Conservation (phyloP, 2,888 invertebrate species). For the Cheilosia urbana region DNA sequence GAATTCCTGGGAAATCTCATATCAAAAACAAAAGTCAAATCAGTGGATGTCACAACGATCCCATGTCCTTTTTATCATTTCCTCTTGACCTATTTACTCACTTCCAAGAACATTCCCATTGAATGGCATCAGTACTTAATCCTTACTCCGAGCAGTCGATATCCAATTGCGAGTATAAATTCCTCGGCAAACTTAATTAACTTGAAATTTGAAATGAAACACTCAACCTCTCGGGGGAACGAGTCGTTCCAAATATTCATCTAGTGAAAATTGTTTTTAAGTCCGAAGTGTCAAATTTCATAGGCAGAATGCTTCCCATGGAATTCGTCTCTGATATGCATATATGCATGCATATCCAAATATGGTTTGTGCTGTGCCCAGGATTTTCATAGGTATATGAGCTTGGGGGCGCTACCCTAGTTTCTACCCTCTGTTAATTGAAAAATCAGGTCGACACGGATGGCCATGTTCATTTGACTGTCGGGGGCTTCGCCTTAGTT, state of each 20-base stretch:
- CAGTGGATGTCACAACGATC: neutral
- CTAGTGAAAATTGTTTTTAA: neutral
- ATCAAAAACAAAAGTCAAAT: too few relatives aligned
- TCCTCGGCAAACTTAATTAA: conserved; percentile 12
- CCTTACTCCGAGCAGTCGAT: conserved; percentile 19
- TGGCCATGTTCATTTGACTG: conserved; percentile 7
- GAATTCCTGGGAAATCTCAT: too few relatives aligned
- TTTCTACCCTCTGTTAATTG: neutral
- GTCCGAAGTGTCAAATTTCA: neutral
- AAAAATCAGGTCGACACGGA: conserved; percentile 28
- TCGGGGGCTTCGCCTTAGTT: neutral
- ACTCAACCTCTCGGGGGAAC: neutral
- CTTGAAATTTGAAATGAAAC: neutral
- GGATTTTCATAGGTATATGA: neutral
- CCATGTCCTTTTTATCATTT: neutral
- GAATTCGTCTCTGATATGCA: too few relatives aligned
- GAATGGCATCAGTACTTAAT: neutral
- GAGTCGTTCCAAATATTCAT: neutral
- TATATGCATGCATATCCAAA: too few relatives aligned
- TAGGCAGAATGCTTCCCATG: too few relatives aligned
- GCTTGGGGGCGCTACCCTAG: neutral
- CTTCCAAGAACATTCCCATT: neutral
- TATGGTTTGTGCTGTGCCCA: neutral
- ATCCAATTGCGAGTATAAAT: conserved; percentile 12
- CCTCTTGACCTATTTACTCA: conserved; percentile 4